Evolutionary conservation across 2,888 invertebrate genomes (phyloP).

Genomic region (Cryptocephalus primarius): DNA sequence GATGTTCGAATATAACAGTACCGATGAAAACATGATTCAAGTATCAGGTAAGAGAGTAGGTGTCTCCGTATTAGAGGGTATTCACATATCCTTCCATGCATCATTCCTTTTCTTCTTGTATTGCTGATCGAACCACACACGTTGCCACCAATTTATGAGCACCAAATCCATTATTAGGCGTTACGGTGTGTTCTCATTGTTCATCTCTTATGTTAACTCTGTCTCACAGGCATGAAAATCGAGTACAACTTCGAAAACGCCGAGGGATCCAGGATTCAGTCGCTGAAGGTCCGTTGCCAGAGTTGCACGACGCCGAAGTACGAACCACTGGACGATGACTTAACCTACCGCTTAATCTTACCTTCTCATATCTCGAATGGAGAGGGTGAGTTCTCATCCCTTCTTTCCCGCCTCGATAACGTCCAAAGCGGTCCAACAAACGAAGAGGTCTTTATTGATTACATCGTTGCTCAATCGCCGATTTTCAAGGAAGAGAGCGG

Average conservation of each 20-base stretch:
- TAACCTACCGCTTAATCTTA: slow-evolving; percentile 52
- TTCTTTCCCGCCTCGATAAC: slow-evolving; percentile 42
- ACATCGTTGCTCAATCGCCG: slow-evolving; percentile 40
- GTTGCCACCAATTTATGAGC: no score
- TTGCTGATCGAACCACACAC: no score
- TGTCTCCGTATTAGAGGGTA: no score
- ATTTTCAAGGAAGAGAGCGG: slow-evolving; percentile 44
- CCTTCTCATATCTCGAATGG: slow-evolving; percentile 53
- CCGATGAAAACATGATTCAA: no score
- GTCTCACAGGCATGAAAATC: slow-evolving; percentile 44
- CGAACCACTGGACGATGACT: slow-evolving; percentile 43
- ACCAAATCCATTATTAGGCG: no score
- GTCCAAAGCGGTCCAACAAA: slow-evolving; percentile 39
- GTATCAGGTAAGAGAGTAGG: neutral
- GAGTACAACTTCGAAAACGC: slow-evolving; percentile 50
- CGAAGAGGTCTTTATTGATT: slow-evolving; percentile 42
- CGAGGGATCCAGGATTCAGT: slow-evolving; percentile 45
- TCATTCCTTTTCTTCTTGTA: no score
- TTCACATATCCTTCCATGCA: no score
- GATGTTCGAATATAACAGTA: slow-evolving; percentile 42
- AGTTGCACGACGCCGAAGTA: slow-evolving; percentile 53
- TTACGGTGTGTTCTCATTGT: no score
- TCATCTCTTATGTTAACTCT: slow-evolving; percentile 3
- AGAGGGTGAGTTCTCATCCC: slow-evolving; percentile 52
- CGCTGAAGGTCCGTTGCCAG: slow-evolving; percentile 46